phyloP scores from a whole-genome alignment of 2,113 vertebrate species.

The Rhodinocichla rosea region DNA sequence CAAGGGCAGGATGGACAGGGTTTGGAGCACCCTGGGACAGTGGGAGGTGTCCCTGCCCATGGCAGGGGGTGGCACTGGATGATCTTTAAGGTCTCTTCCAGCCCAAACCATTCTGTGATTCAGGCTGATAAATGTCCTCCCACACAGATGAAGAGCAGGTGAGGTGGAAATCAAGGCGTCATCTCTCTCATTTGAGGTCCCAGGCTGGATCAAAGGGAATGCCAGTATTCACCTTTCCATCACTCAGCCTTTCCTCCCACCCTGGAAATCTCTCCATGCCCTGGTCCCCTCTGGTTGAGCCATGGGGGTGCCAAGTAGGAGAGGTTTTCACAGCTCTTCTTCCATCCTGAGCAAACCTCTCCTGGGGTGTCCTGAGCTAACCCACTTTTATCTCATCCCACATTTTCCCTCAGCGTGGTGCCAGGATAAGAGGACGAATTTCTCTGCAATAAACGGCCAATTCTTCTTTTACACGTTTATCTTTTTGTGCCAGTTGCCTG shows the following conservation, averaged over 20 bases:
- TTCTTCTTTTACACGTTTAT: background rate
- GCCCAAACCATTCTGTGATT: background rate
- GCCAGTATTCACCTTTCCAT: background rate
- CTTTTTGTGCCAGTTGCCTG: background rate
- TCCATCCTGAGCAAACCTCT: background rate
- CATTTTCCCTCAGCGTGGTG: background rate
- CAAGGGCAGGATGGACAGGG: accelerated
- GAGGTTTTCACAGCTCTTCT: background rate
- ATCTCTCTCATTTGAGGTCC: background rate
- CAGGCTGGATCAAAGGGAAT: background rate
- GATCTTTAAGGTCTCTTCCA: background rate
- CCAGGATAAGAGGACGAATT: background rate
- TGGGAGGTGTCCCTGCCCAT: background rate
- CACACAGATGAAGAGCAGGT: background rate
- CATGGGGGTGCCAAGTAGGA: background rate
- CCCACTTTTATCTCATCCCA: background rate
- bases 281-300: background rate
- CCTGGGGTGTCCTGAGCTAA: background rate
- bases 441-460: background rate
- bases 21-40: accelerated
- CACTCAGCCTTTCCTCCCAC: background rate
- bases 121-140: background rate
- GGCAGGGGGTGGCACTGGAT: accelerated
- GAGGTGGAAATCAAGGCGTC: background rate
- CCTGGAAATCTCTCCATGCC: background rate